These are phyloP conservation scores for Didymodactylos carnosus DNA, from an alignment of 2,888 invertebrate genomes.

Conservation along the genomic window DNA sequence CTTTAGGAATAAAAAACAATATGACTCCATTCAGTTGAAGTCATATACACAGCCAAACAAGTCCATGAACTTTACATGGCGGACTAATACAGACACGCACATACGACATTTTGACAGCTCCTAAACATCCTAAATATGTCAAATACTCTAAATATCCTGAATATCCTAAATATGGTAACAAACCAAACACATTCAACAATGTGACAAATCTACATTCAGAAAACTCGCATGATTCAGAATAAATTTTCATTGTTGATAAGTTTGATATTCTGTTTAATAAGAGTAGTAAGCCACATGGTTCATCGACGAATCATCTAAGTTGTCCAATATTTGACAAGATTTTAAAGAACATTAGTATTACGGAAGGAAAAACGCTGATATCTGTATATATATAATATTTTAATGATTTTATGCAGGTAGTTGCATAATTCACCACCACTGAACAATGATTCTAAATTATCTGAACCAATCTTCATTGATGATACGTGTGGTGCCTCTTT, in stretches of 20 bases:
- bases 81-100: no score
- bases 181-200: background rate
- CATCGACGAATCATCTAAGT: background rate
- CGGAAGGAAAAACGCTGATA: background rate
- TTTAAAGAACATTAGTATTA: background rate
- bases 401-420: no score
- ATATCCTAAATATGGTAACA: no score
- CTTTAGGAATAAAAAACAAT: no score
- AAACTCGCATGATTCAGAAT: background rate
- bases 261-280: background rate
- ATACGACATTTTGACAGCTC: no score
- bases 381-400: background rate
- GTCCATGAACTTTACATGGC: no score
- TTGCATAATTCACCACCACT: background rate
- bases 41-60: no score
- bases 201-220: background rate
- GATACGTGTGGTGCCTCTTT: background rate
- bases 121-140: no score
- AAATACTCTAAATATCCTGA: no score
- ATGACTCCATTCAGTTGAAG: no score
- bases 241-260: background rate
- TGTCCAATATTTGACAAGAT: background rate
- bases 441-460: background rate
- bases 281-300: background rate
- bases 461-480: background rate